phyloP scores from a whole-genome alignment of 35 echinoderm and acorn worm species.

The Lytechinus variegatus region DNA sequence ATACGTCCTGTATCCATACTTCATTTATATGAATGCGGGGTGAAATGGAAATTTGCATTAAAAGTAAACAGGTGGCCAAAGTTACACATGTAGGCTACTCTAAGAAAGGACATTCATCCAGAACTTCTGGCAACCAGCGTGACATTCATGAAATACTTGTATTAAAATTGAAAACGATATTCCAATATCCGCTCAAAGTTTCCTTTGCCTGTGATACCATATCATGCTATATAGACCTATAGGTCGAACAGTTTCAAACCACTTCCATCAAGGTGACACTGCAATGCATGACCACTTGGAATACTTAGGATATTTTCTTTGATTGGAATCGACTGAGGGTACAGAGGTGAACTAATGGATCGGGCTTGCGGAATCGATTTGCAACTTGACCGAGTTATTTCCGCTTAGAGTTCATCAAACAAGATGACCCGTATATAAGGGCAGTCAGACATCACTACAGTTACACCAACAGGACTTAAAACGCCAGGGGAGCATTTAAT shows the following conservation, averaged over 20 bases:
- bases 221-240: too few relatives aligned
- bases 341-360: background rate
- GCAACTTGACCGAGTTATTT: conserved; percentile 1
- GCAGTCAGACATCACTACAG: background rate
- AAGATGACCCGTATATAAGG: background rate
- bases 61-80: too few relatives aligned
- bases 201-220: background rate
- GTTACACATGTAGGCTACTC: too few relatives aligned
- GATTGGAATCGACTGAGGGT: background rate
- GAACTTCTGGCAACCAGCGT: too few relatives aligned
- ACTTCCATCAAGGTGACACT: background rate
- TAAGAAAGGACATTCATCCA: too few relatives aligned
- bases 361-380: background rate
- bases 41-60: too few relatives aligned
- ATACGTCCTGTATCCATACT: too few relatives aligned
- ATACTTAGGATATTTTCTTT: background rate
- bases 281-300: background rate
- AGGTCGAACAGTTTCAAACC: background rate
- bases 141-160: too few relatives aligned
- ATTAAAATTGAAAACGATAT: too few relatives aligned
- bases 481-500: too few relatives aligned
- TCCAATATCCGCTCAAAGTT: background rate
- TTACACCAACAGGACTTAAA: too few relatives aligned
- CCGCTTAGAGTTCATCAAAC: background rate
- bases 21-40: too few relatives aligned